Conservation (phyloP, 2,888 invertebrate species). For the Himalopsyche kuldschensis region DNA sequence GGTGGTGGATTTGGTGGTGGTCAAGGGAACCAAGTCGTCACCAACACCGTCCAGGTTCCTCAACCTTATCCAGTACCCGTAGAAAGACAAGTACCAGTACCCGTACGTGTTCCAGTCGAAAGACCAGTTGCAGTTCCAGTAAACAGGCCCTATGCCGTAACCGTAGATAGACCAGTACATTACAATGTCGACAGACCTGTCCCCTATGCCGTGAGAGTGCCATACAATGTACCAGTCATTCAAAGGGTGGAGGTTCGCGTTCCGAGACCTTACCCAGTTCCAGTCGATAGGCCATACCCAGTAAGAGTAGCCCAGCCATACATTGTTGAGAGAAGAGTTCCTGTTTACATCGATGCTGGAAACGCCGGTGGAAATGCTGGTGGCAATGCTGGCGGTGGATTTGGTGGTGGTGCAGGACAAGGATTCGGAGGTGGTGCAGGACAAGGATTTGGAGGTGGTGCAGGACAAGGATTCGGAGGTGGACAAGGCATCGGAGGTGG, state of each 20-base stretch:
- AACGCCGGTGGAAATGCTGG: neutral
- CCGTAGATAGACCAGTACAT: conserved; percentile 28
- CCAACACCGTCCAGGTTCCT: conserved; percentile 50
- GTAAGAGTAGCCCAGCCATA: conserved; percentile 35
- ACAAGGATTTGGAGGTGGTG: neutral
- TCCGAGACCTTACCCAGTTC: conserved; percentile 35
- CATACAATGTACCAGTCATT: conserved; percentile 34
- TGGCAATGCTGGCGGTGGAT: neutral
- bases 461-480: neutral
- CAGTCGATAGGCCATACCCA: conserved; percentile 30
- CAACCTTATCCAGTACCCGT: conserved; percentile 57
- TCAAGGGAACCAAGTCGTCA: conserved; percentile 22
- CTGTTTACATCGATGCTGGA: conserved; percentile 30
- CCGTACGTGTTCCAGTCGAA: conserved; percentile 49
- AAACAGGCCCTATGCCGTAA: conserved; percentile 23
- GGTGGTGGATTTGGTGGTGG: conserved; percentile 3
- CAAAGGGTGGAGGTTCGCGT: conserved; percentile 37
- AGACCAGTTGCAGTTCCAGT: conserved; percentile 32
- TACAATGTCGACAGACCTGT: conserved; percentile 34
- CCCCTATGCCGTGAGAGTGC: conserved; percentile 36
- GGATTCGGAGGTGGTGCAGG: neutral
- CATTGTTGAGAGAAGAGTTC: conserved; percentile 35
- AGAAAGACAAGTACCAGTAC: conserved; percentile 52
- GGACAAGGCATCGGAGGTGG: neutral
- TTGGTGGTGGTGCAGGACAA: neutral